Percentiles rank a stretch among this genome's conserved stretches.
Evolutionary conservation across 2,113 vertebrate genomes (phyloP).

Genomic region (Dolichallabes microphthalmus): DNA sequence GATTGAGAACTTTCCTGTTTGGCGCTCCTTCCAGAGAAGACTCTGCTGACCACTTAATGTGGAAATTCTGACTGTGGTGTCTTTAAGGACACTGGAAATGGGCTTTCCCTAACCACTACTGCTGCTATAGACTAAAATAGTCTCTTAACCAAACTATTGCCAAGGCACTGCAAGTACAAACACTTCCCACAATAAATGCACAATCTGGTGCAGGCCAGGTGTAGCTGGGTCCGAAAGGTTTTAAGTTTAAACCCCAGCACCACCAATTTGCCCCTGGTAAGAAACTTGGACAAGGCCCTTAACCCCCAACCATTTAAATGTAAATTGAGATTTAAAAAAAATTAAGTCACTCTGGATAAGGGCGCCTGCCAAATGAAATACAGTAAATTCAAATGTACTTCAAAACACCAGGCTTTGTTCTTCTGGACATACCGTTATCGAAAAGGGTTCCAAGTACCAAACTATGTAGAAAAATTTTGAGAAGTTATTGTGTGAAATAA

Average conservation of each 20-base stretch:
- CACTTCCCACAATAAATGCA: neutral
- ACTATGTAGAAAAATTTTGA: neutral
- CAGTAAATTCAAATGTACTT: neutral
- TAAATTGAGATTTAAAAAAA: no score
- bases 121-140: neutral
- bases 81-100: slow-evolving; percentile 20
- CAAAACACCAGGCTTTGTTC: neutral
- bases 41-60: slow-evolving; percentile 29
- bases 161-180: neutral
- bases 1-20: slow-evolving; percentile 63
- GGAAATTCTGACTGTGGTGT: slow-evolving; percentile 26
- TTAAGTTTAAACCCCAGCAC: no score
- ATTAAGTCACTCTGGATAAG: no score
- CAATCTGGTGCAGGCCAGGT: no score
- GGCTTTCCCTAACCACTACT: slow-evolving; percentile 3
- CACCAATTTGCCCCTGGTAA: no score
- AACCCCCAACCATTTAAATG: no score
- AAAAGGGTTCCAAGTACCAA: neutral
- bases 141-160: neutral
- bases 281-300: no score
- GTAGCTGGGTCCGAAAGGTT: no score
- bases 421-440: neutral
- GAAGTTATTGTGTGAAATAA: neutral
- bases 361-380: no score
- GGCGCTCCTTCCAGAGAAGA: slow-evolving; percentile 58